Evolutionary conservation across 2,888 invertebrate species (phyloP).

Genomic region (Eumerus sabulonum): DNA sequence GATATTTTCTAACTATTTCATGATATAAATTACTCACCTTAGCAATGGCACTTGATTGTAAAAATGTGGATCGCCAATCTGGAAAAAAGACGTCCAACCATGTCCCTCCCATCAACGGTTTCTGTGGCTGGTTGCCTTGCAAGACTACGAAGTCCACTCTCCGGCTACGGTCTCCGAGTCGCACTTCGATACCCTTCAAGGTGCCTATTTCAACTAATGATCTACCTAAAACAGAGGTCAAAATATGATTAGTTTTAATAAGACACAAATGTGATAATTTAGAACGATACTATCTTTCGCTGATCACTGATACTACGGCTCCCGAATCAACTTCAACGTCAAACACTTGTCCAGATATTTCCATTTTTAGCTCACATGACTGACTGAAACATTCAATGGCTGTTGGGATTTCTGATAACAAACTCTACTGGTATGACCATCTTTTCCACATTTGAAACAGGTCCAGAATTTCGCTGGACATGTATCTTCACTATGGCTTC

Average conservation of each 20-base stretch:
- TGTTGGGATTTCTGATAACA: conserved; percentile 1
- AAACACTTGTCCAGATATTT: conserved; percentile 2
- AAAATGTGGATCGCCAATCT: background rate
- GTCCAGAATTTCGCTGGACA: conserved; percentile 36
- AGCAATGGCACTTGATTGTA: conserved; percentile 5
- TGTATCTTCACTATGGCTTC: conserved; percentile 7
- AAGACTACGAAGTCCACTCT: conserved; percentile 14
- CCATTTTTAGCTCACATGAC: background rate
- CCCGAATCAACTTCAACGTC: conserved; percentile 27
- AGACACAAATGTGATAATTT: conserved; percentile 22
- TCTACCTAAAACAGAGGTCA: conserved; percentile 34
- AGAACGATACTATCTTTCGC: conserved; percentile 24
- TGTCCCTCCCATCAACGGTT: conserved; percentile 25
- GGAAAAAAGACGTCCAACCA: conserved; percentile 20
- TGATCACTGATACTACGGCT: conserved; percentile 30
- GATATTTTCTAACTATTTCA: conserved; percentile 29
- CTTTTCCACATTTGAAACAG: conserved; percentile 28
- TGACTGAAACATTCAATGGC: conserved; percentile 12
- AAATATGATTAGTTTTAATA: conserved; percentile 25
- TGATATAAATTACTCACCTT: background rate
- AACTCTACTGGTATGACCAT: conserved; percentile 22
- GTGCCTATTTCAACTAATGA: conserved; percentile 14
- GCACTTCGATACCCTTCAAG: conserved; percentile 16
- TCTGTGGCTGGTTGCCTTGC: conserved; percentile 23
- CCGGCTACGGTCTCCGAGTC: conserved; percentile 2